phyloP scores from a whole-genome alignment of 2,888 invertebrate species.

The Philereme vetulata region DNA sequence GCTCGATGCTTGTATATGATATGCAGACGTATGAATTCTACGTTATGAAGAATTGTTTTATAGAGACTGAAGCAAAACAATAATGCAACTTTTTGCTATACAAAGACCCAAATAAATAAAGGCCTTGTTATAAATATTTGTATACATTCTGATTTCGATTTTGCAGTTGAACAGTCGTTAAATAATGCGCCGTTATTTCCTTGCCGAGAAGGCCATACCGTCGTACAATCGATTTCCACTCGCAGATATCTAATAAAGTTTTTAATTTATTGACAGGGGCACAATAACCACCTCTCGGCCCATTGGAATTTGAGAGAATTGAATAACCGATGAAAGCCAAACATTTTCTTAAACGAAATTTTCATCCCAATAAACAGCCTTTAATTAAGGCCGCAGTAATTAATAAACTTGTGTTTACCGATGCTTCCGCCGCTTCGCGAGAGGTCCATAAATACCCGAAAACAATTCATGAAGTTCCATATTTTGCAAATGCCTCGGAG shows the following conservation, averaged over 20 bases:
- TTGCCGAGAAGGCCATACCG: conserved; percentile 47
- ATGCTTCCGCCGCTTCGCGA: conserved; percentile 29
- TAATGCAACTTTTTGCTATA: no score
- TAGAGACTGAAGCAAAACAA: no score
- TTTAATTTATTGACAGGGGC: conserved; percentile 57
- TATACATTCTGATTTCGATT: conserved; percentile 36
- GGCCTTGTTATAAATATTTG: background rate
- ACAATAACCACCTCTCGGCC: conserved; percentile 42
- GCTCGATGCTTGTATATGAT: no score
- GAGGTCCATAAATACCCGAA: conserved; percentile 41
- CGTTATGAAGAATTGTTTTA: no score
- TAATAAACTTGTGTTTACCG: conserved; percentile 39
- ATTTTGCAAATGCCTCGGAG: conserved; percentile 34
- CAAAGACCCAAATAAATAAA: background rate
- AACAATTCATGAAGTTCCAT: conserved; percentile 36
- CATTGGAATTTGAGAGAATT: conserved; percentile 36
- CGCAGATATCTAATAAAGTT: conserved; percentile 59
- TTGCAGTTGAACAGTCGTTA: conserved; percentile 53
- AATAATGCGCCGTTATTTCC: conserved; percentile 57
- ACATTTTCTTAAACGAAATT: conserved; percentile 19
- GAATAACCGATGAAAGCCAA: conserved; percentile 16
- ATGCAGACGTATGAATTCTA: no score
- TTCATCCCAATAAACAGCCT: conserved; percentile 24
- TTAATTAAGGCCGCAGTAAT: conserved; percentile 40
- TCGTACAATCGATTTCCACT: conserved; percentile 54